These are phyloP conservation scores for Embiotoca jacksoni DNA, from an alignment of 2,113 vertebrate species.

Conservation along the genomic window DNA sequence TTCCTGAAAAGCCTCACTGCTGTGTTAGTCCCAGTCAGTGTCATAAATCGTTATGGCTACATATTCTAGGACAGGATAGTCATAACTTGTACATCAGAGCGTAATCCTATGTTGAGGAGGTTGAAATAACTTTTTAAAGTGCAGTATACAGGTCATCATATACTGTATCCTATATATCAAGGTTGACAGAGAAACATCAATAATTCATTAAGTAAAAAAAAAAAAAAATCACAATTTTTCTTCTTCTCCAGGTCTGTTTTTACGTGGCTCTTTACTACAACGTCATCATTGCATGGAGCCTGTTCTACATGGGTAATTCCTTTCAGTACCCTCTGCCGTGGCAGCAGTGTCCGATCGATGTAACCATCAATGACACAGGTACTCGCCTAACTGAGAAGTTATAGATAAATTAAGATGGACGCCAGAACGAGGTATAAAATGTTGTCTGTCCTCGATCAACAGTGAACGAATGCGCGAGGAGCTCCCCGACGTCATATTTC, in stretches of 20 bases:
- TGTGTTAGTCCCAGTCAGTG: neutral
- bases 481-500: slow-evolving; percentile 87
- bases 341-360: slow-evolving; percentile 83
- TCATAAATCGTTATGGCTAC: neutral
- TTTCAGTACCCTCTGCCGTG: slow-evolving; percentile 88
- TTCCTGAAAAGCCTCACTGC: slow-evolving; percentile 1
- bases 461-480: slow-evolving; percentile 85
- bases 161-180: no score
- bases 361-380: slow-evolving; percentile 80
- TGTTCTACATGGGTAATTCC: slow-evolving; percentile 87
- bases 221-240: neutral
- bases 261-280: slow-evolving; percentile 86
- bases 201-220: neutral
- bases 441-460: slow-evolving; percentile 39
- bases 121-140: neutral
- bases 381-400: neutral
- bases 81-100: no score
- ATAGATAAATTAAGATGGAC: neutral
- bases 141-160: no score
- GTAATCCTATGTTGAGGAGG: no score
- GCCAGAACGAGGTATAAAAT: neutral
- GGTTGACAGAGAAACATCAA: no score
- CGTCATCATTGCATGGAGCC: slow-evolving; percentile 86
- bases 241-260: slow-evolving; percentile 83
- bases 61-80: neutral